A percentile compares a stretch with the other conserved stretches of the same genome.
phyloP scores from a whole-genome alignment of 37 sponge, comb jelly and placozoan species.

The Cliona cf. orientalis region DNA sequence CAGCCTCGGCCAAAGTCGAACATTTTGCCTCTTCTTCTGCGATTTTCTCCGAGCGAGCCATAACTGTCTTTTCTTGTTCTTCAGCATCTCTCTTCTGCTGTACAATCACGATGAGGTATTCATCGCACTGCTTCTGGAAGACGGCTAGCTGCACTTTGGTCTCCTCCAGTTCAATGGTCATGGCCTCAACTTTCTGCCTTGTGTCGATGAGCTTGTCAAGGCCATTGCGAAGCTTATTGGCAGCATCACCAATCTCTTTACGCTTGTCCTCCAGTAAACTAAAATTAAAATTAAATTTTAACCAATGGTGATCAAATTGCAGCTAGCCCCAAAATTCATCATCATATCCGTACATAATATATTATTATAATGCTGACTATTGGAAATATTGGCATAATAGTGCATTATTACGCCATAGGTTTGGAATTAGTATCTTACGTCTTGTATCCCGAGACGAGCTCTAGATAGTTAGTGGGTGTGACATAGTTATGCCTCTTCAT shows the following conservation, averaged over 20 bases:
- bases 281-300: background rate
- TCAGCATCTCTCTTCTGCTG: conserved; percentile 99
- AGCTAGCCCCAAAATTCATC: background rate
- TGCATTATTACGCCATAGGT: background rate
- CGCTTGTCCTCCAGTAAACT: conserved; percentile 91
- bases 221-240: conserved; percentile 92
- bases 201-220: conserved; percentile 95
- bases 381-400: background rate
- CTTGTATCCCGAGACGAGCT: conserved; percentile 97
- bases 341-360: background rate
- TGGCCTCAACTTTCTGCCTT: conserved; percentile 93
- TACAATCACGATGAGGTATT: conserved; percentile 95
- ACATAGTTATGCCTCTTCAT: conserved; percentile 99
- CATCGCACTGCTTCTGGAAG: conserved; percentile 99
- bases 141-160: conserved; percentile 87
- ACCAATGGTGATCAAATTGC: background rate
- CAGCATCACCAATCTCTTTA: conserved; percentile 94
- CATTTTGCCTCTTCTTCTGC: conserved; percentile 96
- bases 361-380: background rate
- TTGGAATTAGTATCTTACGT: conserved; percentile 45
- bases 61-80: conserved; percentile 93
- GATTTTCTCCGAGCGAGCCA: conserved; percentile 94
- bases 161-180: conserved; percentile 95
- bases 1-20: conserved; percentile 84
- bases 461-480: conserved; percentile 99